A percentile compares a stretch with the other conserved stretches of the same genome.
Evolutionary conservation across 2,113 vertebrate species (phyloP).

Genomic region (Xyrauchen texanus): DNA sequence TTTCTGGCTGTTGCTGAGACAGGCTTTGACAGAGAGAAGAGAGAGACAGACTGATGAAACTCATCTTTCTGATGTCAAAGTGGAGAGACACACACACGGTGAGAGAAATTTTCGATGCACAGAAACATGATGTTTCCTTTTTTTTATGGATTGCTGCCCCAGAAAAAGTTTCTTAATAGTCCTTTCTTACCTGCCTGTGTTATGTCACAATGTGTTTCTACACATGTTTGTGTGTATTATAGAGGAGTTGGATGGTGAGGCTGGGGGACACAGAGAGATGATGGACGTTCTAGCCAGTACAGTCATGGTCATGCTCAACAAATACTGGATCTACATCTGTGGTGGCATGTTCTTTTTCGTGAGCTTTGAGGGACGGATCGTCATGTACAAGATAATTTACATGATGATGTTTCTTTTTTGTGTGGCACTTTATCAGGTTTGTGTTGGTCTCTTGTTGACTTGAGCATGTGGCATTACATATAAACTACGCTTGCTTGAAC

Average conservation of each 20-base stretch:
- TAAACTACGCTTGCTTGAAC: no score
- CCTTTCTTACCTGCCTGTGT: background rate
- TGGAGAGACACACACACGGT: conserved; percentile 82
- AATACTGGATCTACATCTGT: conserved; percentile 97
- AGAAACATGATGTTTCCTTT: background rate
- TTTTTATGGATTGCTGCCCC: background rate
- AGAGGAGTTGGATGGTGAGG: conserved; percentile 61
- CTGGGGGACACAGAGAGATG: conserved; percentile 79
- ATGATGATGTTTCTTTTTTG: conserved; percentile 97
- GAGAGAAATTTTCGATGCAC: conserved; percentile 51
- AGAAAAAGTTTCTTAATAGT: background rate
- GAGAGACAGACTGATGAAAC: conserved; percentile 68
- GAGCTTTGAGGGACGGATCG: conserved; percentile 93
- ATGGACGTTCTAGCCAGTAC: conserved; percentile 88
- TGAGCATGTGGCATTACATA: background rate
- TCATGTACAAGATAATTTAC: conserved; percentile 98
- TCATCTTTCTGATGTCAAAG: conserved; percentile 81
- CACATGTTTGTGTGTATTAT: conserved; percentile 41
- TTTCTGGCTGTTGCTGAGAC: conserved; percentile 93
- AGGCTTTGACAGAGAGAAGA: conserved; percentile 87
- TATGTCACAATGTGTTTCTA: background rate
- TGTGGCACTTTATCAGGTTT: conserved; percentile 92
- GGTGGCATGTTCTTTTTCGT: conserved; percentile 98
- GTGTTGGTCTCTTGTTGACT: background rate
- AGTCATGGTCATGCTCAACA: conserved; percentile 91